These are phyloP conservation scores for Ptychobarbus kaznakovi DNA, from an alignment of 2,797 vertebrate species.

Conservation along the genomic window DNA sequence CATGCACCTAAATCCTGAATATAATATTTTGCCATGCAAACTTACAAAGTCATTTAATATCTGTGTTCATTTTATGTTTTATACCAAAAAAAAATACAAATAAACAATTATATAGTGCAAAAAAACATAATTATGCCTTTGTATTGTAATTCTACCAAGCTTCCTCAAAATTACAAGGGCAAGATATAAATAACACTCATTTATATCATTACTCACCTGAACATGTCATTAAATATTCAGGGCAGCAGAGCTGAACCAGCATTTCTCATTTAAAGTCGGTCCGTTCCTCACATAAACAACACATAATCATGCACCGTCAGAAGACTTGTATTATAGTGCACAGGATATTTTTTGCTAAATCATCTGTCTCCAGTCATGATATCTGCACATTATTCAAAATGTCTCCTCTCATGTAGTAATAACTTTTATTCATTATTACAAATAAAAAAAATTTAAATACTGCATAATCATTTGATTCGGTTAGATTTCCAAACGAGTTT, in stretches of 20 bases:
- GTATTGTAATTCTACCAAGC: background rate
- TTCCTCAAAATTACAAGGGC: background rate
- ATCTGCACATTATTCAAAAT: background rate
- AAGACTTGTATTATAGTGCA: background rate
- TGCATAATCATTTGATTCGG: background rate
- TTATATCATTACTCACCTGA: constrained; percentile 13
- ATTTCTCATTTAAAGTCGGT: background rate
- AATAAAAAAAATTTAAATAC: background rate
- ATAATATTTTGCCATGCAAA: background rate
- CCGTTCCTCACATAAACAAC: background rate
- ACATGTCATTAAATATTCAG: background rate
- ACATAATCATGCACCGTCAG: background rate
- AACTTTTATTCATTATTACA: background rate
- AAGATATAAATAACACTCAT: background rate
- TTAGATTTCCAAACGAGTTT: background rate
- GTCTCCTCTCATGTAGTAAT: too few relatives aligned
- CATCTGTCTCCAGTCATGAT: background rate
- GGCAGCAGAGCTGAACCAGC: background rate
- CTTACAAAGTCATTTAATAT: background rate
- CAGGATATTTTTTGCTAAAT: background rate
- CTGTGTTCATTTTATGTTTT: background rate
- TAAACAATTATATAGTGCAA: background rate
- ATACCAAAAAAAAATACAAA: background rate
- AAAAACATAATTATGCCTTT: background rate
- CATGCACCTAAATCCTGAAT: background rate